phyloP scores from a whole-genome alignment of 2,113 vertebrate genomes.

The Motacilla alba region DNA sequence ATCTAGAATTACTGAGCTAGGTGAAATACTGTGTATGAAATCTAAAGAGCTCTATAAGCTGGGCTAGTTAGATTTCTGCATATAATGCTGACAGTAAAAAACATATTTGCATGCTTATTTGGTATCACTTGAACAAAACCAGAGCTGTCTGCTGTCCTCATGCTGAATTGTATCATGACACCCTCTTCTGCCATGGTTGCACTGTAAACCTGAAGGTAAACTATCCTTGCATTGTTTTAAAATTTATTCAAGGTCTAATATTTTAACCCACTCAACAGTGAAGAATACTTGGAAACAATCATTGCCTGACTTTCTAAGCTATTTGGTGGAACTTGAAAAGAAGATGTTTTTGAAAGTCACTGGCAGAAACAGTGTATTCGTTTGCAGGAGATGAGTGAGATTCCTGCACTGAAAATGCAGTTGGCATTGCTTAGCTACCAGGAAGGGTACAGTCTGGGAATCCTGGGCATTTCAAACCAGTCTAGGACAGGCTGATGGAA shows the following conservation, averaged over 20 bases:
- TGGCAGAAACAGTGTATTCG: not conserved
- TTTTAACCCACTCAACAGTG: not conserved
- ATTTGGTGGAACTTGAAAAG: not conserved
- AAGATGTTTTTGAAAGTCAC: not conserved
- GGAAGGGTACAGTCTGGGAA: not conserved
- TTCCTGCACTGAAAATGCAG: not conserved
- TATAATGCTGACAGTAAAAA: not conserved
- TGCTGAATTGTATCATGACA: not conserved
- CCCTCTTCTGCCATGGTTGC: not conserved
- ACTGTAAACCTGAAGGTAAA: not conserved
- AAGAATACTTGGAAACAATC: not conserved
- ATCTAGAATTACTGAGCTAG: not conserved
- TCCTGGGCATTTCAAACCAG: not conserved
- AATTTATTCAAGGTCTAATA: not conserved
- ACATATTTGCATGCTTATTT: not conserved
- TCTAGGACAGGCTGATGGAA: not conserved
- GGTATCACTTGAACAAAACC: not conserved
- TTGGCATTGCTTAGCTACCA: not conserved
- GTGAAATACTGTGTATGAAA: not conserved
- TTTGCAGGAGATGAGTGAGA: not conserved
- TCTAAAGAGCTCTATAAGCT: not conserved
- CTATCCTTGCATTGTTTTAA: not conserved
- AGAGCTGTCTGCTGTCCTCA: not conserved
- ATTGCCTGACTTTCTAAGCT: not conserved
- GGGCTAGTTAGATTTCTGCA: not conserved